phyloP scores from a whole-genome alignment of 2,888 invertebrate species.

The Dasypogon diadema region DNA sequence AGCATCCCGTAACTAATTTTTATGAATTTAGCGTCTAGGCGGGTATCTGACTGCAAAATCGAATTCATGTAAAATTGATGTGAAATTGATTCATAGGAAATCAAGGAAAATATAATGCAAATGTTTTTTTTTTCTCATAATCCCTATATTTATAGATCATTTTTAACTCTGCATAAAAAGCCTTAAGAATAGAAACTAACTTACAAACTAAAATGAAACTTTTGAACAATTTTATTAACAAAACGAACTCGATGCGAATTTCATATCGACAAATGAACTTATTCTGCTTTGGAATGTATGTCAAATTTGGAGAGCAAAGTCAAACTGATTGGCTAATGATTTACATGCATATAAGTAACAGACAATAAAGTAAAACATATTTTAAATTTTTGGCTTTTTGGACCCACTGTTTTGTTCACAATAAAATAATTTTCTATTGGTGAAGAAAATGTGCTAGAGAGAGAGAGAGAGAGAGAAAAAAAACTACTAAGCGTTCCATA shows the following conservation, averaged over 20 bases:
- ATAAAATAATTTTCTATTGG: not conserved
- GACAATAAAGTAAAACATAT: not conserved
- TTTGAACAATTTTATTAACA: not conserved
- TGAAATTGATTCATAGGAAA: too few relatives aligned
- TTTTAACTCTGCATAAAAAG: not conserved
- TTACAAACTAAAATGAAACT: not conserved
- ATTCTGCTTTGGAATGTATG: not conserved
- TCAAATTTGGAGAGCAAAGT: too few relatives aligned
- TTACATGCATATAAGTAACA: too few relatives aligned
- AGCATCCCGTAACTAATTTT: too few relatives aligned
- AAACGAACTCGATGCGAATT: too few relatives aligned
- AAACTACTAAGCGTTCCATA: not conserved
- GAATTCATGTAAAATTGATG: too few relatives aligned
- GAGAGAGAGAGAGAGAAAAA: too few relatives aligned
- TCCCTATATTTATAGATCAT: not conserved
- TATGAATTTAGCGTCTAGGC: too few relatives aligned
- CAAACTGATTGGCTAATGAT: too few relatives aligned
- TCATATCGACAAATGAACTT: not conserved
- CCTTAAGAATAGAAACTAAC: constrained; percentile 2
- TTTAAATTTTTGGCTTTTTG: not conserved
- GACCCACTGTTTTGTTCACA: not conserved
- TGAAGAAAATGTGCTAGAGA: not conserved
- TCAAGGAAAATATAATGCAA: not conserved
- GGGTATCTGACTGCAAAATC: too few relatives aligned
- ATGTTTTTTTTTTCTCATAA: not conserved